These are phyloP conservation scores for Hirudo medicinalis DNA, from an alignment of 1,140 invertebrate species.

Conservation along the genomic window DNA sequence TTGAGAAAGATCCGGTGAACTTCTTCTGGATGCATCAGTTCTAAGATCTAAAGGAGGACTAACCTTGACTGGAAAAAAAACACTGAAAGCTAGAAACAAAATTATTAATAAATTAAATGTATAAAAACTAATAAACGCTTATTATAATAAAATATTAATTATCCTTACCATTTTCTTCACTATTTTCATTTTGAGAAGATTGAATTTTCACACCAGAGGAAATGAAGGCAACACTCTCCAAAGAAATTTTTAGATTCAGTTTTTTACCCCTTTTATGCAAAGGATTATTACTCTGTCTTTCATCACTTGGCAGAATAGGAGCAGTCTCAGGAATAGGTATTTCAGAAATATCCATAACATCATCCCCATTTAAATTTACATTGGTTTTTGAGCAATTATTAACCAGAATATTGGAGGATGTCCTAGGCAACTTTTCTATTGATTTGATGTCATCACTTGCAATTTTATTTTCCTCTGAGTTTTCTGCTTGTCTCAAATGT, in stretches of 20 bases:
- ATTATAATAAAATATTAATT: background rate
- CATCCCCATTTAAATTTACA: background rate
- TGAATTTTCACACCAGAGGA: slow-evolving; percentile 4
- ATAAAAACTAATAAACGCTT: background rate
- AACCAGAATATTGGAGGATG: background rate
- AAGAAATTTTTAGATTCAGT: background rate
- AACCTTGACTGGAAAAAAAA: too few species aligned
- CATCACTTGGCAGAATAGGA: background rate
- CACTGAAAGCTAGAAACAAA: too few species aligned
- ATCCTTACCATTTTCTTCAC: background rate
- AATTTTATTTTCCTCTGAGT: slow-evolving; percentile 2
- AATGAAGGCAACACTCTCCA: slow-evolving; percentile 1
- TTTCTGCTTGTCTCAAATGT: background rate
- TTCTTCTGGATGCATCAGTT: too few species aligned
- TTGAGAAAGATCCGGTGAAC: too few species aligned
- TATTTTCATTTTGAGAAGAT: background rate
- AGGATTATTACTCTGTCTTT: background rate
- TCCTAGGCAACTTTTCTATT: background rate
- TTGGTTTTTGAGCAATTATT: background rate
- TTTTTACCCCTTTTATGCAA: background rate
- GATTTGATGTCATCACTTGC: background rate
- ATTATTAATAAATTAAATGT: background rate
- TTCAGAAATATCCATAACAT: background rate
- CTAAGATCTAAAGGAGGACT: too few species aligned
- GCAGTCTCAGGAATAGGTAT: background rate